These are phyloP conservation scores for Pipistrellus nathusii DNA, from an alignment of 2,797 vertebrate genomes.

Conservation along the genomic window DNA sequence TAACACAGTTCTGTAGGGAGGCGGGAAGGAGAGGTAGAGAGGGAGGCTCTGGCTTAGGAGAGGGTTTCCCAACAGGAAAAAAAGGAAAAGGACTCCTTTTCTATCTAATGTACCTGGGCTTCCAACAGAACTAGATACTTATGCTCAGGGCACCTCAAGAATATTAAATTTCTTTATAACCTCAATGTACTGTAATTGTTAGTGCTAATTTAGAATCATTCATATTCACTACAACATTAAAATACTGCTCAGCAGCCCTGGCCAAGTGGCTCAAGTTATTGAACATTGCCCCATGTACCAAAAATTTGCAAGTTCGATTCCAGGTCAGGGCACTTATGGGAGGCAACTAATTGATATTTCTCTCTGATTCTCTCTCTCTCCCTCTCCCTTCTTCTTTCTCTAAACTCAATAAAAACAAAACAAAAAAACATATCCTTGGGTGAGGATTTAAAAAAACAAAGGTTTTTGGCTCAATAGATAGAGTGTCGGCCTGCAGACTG, in stretches of 20 bases:
- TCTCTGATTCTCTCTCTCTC: not conserved
- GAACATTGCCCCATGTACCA: not conserved
- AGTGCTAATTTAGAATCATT: constrained; percentile 6
- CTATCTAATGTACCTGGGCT: not conserved
- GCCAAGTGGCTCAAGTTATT: not conserved
- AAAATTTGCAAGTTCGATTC: not conserved
- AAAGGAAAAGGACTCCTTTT: constrained; percentile 24
- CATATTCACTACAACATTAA: constrained; percentile 19
- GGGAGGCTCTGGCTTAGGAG: not conserved
- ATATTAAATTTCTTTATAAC: not conserved
- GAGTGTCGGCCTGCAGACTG: too few relatives aligned
- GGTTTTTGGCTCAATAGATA: too few relatives aligned
- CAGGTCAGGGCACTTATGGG: not conserved
- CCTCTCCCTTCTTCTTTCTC: not conserved
- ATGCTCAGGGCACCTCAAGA: not conserved
- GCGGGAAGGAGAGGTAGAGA: not conserved
- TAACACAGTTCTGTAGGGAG: not conserved
- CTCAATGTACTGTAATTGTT: constrained; percentile 15
- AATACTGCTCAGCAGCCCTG: not conserved
- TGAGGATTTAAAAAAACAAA: not conserved
- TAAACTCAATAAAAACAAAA: not conserved
- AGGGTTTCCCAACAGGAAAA: constrained; percentile 16
- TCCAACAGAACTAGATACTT: constrained; percentile 33
- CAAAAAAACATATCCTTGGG: not conserved
- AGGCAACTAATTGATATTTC: not conserved